These are phyloP conservation scores for Micronycteris hirsuta DNA, from an alignment of 2,113 vertebrate genomes.

Conservation along the genomic window DNA sequence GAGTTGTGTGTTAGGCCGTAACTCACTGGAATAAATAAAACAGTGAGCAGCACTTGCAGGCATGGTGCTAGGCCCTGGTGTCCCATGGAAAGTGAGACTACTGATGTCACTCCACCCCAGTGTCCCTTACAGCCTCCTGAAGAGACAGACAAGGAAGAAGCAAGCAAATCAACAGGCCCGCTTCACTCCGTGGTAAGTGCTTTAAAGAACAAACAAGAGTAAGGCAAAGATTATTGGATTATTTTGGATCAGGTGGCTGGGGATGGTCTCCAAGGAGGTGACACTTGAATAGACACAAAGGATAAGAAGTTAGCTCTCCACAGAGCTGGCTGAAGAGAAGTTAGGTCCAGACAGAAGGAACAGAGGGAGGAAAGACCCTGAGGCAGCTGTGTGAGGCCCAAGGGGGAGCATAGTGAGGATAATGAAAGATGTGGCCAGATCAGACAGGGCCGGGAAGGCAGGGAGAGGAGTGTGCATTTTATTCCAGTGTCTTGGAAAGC, in stretches of 20 bases:
- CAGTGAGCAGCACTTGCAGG: neutral
- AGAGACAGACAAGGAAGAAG: neutral
- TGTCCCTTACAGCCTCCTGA: neutral
- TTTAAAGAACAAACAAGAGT: neutral
- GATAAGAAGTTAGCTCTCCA: neutral
- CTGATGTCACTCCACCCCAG: neutral
- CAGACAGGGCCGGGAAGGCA: neutral
- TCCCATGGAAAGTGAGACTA: neutral
- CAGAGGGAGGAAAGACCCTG: neutral
- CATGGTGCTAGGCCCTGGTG: neutral
- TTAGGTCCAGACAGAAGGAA: neutral
- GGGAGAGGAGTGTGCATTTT: neutral
- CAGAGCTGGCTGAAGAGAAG: neutral
- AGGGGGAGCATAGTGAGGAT: neutral
- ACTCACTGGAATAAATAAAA: neutral
- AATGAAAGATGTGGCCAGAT: neutral
- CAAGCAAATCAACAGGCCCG: neutral
- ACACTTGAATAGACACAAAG: neutral
- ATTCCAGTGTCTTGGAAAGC: neutral
- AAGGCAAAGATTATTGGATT: neutral
- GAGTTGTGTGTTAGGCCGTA: neutral
- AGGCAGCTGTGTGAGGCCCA: neutral
- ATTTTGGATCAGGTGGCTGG: neutral
- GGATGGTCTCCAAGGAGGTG: neutral
- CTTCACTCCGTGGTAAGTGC: neutral